Base-by-base conservation (phyloP, 2,113 vertebrate genomes). In the Neofelis nebulosa region DNA sequence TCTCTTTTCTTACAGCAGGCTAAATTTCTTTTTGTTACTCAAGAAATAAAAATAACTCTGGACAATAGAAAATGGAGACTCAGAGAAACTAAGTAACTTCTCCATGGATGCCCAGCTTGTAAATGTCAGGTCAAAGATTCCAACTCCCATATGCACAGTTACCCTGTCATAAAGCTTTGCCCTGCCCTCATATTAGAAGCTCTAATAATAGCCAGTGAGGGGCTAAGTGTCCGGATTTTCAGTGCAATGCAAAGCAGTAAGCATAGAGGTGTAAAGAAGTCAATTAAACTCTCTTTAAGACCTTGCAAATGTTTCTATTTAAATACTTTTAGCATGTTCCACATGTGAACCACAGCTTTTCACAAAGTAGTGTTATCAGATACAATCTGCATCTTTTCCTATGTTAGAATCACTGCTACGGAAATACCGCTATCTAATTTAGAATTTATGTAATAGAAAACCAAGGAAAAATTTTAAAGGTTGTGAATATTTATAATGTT, bases 171-270 rank as follows among this genome's bases (percentile, higher is more conserved):
- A 5, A 18, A 48, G 10, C 21, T 33, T 80, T 74, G 33, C 16
- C 3, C 50, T 65, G 3, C n/a, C 21, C 1, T 81, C 15, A 18
- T 19, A 61, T 50, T 76, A 76, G 52, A 92, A 73, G 21, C 23
- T 95, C 85, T 41, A n/a, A 23, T 36, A 84, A 92, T n/a, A 61
- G 16, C 18, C 21, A 80, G 3, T 16, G 29, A 96, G 71, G n/a
- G 12, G 23, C 36, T 71, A 68, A 57, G 5, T n/a, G 57, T 87
- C 52, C 50, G 78, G 71, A 80, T 66, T 50, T 85, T 45, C 90
- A 29, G 21, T 69, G 48, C 7, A 76, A 92, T 88, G 74, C 81
- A 91, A 95, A 92, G 25, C 95, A n/a, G 52, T 94, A 66, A 74
- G 15, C 73, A 73, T 19, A 57, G 85, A 92, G 14, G 31, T 86